Base-by-base conservation (phyloP, 2,113 vertebrate genomes). In the Camelus dromedarius region DNA sequence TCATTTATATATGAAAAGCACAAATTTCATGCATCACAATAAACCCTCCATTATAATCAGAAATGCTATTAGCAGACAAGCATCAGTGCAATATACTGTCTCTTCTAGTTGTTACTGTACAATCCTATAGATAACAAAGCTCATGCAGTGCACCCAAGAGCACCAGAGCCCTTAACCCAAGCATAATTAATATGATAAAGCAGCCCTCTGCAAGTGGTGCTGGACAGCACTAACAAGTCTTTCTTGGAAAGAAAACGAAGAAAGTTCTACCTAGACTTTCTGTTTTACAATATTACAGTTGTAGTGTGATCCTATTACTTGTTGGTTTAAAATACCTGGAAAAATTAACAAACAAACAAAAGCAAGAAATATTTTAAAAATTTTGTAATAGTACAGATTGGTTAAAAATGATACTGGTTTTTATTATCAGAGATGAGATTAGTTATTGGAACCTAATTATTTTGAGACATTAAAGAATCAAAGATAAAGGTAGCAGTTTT, bases 101-200 rank as follows among this genome's bases (percentile, higher is more conserved):
- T 98, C 99, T 99, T 98, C 98, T 99, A 99, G 98, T 98, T 99
- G 98, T 98, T 99, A 99, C 98, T 99, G 98, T 99, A 99, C 99
- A 99, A 99, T 98, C 98, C 98, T 96, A 98, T 98, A 99, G 98
- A 99, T 99, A 99, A 98, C 97, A 98, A 98, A 99, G 99, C 98
- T 99, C 99, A 99, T 99, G 99, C 99, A 99, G 99, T 99, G 99
- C 98, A 99, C 98, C 98, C 99, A 99, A 98, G 99, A 99, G 99
- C 98, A 98, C 99, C 99, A 99, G 98, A 99, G 98, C 99, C 99
- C 98, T 99, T 99, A 90, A 99, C 97, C 98, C 98, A 99, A 98
- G 76, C 98, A 99, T 98, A 98, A 97, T 96, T 98, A 98, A 98
- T 98, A 98, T 97, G 97, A 88, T 98, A 97, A 98, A 99, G 98